Base-by-base conservation (phyloP, 2,113 vertebrate species). In the Cynoglossus semilaevis region DNA sequence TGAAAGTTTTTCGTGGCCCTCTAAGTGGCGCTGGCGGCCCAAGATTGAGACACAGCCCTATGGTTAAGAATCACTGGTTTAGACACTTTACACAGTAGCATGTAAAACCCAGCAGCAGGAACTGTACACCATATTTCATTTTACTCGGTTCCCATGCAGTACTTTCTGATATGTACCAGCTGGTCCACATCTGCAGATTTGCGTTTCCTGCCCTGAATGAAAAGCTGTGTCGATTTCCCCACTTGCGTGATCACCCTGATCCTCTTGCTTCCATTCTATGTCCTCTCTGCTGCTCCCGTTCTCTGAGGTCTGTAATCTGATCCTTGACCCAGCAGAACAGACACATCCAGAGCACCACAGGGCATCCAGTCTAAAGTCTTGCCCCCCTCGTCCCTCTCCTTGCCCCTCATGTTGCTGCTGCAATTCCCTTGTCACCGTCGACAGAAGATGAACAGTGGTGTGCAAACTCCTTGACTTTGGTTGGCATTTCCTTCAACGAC, bases 401-500 rank as follows among this genome's bases (percentile, higher is more conserved):
- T 8, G 12, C 43, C 44, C 46, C 36, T 2, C 12, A 22, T 22
- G 12, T 58, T 7, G 11, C 47, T 14, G 37, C 36, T 54, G n/a
- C 65, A 79, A 75, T 70, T 76, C 56, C 60, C 79, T 52, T 37
- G 61, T 74, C 73, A 54, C 41, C 57, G 68, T 17, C 45, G 76
- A 76, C 74, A 73, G 70, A 67, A 71, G 73, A 81, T 72, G 79
- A 87, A 80, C 80, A 85, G 65, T 70, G 65, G 62, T 72, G 81
- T 80, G 72, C 58, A 71, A 67, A 61, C 82, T 85, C 74, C 73
- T 84, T 79, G 43, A 74, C 63, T 86, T 89, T 88, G 88, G 82
- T 60, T 89, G 89, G 88, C 85, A 92, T 92, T 92, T 91, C 90
- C 89, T 89, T 76, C 65, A 79, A 83, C 81, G 85, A 80, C 86